phyloP scores from a whole-genome alignment of 2,113 vertebrate species.

The Engystomops pustulosus region DNA sequence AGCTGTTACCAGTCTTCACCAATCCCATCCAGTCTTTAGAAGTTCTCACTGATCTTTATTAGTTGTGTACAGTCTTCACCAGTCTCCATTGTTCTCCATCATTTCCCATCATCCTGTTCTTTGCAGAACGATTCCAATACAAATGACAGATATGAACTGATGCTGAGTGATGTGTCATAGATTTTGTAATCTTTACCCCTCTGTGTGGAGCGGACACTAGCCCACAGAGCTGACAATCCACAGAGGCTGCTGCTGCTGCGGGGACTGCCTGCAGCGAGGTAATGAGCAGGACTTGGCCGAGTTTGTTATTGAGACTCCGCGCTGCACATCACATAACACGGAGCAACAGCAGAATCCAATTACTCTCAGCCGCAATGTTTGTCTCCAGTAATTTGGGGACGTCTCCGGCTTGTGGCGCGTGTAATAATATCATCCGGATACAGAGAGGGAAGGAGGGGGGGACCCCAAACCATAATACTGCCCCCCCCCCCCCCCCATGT shows the following conservation, averaged over 20 bases:
- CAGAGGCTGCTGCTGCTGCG: background rate
- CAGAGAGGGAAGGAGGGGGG: background rate
- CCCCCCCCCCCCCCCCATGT: background rate
- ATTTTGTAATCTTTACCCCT: no score
- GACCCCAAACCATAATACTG: background rate
- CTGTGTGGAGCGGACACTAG: background rate
- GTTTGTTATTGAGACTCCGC: background rate
- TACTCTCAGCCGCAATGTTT: background rate
- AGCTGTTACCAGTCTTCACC: no score
- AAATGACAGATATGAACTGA: no score
- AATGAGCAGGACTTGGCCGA: background rate
- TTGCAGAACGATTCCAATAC: no score
- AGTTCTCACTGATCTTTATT: no score
- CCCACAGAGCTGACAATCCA: background rate
- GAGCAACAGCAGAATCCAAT: background rate
- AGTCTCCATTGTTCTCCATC: no score
- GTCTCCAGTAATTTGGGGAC: conserved; percentile 7
- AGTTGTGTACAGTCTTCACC: no score
- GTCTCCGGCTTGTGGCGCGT: background rate
- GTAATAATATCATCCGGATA: background rate
- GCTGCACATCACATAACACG: background rate
- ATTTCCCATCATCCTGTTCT: no score
- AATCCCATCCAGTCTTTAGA: no score
- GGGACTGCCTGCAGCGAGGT: background rate
- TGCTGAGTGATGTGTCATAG: no score